phyloP scores from a whole-genome alignment of 2,797 vertebrate genomes.

The Melanogrammus aeglefinus region DNA sequence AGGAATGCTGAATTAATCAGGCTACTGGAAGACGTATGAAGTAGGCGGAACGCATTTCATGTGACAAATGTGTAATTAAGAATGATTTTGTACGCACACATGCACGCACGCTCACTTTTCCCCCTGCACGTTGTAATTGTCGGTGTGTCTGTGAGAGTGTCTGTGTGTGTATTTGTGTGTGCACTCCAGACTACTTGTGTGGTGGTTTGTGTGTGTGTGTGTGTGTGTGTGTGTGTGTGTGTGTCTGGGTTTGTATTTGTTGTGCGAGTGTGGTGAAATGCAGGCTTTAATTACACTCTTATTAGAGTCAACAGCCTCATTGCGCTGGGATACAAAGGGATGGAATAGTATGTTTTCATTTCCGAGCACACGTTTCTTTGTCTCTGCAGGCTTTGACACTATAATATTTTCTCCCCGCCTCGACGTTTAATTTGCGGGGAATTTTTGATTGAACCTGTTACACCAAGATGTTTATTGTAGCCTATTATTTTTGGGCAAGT shows the following conservation, averaged over 20 bases:
- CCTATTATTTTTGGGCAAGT: conserved; percentile 31
- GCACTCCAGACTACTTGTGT: conserved; percentile 42
- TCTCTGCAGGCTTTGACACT: conserved; percentile 50
- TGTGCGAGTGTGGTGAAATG: conserved; percentile 57
- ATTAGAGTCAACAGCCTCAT: conserved; percentile 63
- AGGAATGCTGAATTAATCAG: conserved; percentile 75
- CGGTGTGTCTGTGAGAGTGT: background rate
- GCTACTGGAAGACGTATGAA: conserved; percentile 65
- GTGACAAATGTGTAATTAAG: conserved; percentile 83
- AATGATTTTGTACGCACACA: conserved; percentile 56
- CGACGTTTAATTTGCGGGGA: conserved; percentile 51
- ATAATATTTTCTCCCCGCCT: conserved; percentile 44
- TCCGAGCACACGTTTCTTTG: conserved; percentile 39
- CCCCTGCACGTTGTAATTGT: conserved; percentile 3
- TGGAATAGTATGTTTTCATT: conserved; percentile 61
- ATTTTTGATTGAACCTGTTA: conserved; percentile 38
- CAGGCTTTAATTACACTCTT: conserved; percentile 70
- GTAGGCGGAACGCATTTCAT: conserved; percentile 72
- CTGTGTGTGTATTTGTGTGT: background rate
- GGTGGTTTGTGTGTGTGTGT: conserved; percentile 39
- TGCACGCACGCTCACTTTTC: conserved; percentile 39
- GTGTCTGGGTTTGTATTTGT: conserved; percentile 37
- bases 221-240: conserved; percentile 43
- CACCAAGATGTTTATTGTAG: conserved; percentile 41
- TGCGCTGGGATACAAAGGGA: conserved; percentile 54